Evolutionary conservation across 2,113 vertebrate species (phyloP).

Genomic region (Eretmochelys imbricata): DNA sequence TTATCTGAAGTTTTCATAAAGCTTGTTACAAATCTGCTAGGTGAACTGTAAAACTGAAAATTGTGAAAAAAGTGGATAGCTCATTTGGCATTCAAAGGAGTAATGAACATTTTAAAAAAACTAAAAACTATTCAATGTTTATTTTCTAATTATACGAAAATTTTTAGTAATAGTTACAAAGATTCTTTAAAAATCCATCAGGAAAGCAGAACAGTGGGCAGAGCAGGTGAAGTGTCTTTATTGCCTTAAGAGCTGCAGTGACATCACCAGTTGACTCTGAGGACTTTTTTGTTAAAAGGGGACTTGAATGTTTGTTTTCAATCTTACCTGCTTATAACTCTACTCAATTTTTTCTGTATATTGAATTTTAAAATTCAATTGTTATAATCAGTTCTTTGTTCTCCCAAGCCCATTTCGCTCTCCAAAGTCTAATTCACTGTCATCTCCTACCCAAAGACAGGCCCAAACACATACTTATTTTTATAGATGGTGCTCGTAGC

Average conservation of each 20-base stretch:
- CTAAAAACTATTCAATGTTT: neutral
- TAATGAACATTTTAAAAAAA: neutral
- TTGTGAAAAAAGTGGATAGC: neutral
- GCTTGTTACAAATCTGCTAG: neutral
- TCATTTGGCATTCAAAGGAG: neutral
- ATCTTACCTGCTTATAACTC: slow-evolving; percentile 7
- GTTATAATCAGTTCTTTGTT: neutral
- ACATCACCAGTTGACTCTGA: neutral
- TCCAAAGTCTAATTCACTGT: neutral
- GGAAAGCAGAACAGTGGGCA: neutral
- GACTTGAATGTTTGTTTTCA: neutral
- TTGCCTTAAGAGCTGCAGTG: rapidly evolving
- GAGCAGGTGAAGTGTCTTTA: neutral
- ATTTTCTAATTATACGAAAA: neutral
- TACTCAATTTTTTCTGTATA: neutral
- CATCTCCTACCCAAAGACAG: neutral
- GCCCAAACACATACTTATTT: neutral
- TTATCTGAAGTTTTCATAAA: neutral
- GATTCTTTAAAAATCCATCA: neutral
- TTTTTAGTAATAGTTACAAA: neutral
- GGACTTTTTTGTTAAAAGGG: rapidly evolving
- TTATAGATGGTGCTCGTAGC: neutral
- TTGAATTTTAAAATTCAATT: rapidly evolving
- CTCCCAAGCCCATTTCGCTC: neutral
- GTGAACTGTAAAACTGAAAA: neutral